Conservation (phyloP, 1,140 invertebrate species). For the Drosophila tropicalis region DNA sequence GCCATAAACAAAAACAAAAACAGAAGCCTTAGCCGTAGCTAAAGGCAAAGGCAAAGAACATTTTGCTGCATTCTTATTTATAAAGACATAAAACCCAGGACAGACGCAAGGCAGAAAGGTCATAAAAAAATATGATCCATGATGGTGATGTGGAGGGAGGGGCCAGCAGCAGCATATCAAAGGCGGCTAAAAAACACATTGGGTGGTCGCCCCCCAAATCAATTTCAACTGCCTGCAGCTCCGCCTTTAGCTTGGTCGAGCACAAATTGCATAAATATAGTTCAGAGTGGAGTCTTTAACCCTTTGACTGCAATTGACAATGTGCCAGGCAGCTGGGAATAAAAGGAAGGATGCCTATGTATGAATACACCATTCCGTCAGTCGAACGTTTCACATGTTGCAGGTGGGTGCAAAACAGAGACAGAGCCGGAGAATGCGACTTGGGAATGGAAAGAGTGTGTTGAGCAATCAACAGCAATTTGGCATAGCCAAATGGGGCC, state of each 20-base stretch:
- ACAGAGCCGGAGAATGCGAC: not conserved
- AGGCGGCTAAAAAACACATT: constrained; percentile 45
- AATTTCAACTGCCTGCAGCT: constrained; percentile 3
- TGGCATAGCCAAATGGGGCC: constrained; percentile 60
- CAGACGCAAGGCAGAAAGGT: constrained; percentile 51
- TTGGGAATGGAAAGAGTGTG: constrained; percentile 9
- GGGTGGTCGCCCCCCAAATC: constrained; percentile 51
- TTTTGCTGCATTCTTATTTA: constrained; percentile 65
- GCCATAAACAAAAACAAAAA: constrained; percentile 53
- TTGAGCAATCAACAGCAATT: constrained; percentile 81
- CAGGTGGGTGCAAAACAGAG: not conserved
- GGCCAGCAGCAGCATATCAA: constrained; percentile 55
- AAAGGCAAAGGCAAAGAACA: constrained; percentile 28
- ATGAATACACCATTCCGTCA: constrained; percentile 6
- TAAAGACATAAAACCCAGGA: constrained; percentile 63
- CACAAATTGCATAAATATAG: constrained; percentile 17
- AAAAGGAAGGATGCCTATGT: not conserved
- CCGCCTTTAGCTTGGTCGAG: constrained; percentile 14
- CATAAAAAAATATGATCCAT: constrained; percentile 55
- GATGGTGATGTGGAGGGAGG: not conserved
- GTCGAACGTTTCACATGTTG: constrained; percentile 46
- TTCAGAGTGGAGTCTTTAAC: constrained; percentile 25
- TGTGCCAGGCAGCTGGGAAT: constrained; percentile 40
- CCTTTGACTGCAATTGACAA: constrained; percentile 65
- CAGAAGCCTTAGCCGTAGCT: constrained; percentile 21